Evolutionary conservation across 1,140 invertebrate genomes (phyloP).

Genomic region (Brachionus asplanchnoidis): DNA sequence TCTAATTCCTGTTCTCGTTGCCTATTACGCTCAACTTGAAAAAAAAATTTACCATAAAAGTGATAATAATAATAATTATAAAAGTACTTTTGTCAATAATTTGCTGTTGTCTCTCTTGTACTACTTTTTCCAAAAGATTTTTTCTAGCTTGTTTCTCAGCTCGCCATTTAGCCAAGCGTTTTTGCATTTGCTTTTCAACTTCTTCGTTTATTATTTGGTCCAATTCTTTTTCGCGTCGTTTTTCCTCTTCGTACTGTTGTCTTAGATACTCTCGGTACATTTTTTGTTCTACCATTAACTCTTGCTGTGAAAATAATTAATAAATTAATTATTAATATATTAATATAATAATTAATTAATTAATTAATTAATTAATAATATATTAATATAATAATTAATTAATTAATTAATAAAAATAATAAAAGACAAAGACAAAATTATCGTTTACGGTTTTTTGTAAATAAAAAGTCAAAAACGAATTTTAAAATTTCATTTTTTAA

Average conservation of each 20-base stretch:
- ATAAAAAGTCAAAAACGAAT: no score
- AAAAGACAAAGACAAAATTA: no score
- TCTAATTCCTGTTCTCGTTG: slow-evolving; percentile 20
- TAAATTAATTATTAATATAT: no score
- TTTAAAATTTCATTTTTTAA: no score
- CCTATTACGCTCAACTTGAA: neutral
- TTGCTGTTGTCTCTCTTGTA: slow-evolving; percentile 14
- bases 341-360: no score
- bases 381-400: no score
- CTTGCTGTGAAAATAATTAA: slow-evolving; percentile 8
- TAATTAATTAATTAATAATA: no score
- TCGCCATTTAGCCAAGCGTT: slow-evolving; percentile 7
- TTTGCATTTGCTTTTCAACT: slow-evolving; percentile 37
- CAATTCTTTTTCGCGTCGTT: slow-evolving; percentile 31
- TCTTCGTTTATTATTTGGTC: slow-evolving; percentile 39
- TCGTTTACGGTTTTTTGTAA: no score
- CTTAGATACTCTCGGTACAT: slow-evolving; percentile 16
- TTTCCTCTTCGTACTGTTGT: slow-evolving; percentile 31
- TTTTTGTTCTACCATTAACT: slow-evolving; percentile 22
- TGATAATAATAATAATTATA: neutral
- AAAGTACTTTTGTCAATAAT: slow-evolving; percentile 23
- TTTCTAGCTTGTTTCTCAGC: slow-evolving; percentile 36
- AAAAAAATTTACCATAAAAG: neutral
- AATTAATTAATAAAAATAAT: no score
- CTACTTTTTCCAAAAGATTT: slow-evolving; percentile 21